phyloP scores from a whole-genome alignment of 2,113 vertebrate species.

The Scomber japonicus region DNA sequence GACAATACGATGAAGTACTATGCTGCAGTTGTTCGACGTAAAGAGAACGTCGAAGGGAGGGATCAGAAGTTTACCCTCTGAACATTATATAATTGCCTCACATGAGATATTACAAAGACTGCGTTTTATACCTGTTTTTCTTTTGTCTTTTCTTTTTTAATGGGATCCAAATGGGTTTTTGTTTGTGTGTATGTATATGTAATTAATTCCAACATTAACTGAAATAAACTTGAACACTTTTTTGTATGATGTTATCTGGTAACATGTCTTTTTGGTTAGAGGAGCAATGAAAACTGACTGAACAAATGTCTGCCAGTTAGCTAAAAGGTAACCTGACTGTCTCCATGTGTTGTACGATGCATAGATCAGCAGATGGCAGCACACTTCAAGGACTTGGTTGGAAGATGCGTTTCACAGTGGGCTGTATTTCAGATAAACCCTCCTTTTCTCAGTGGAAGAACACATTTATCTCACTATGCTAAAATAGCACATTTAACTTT shows the following conservation, averaged over 20 bases:
- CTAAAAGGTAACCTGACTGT: neutral
- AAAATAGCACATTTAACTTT: slow-evolving; percentile 24
- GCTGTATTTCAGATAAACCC: neutral
- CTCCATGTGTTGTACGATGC: neutral
- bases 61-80: slow-evolving; percentile 35
- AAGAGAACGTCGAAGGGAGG: slow-evolving; percentile 7
- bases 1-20: slow-evolving; percentile 82
- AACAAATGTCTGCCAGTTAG: neutral
- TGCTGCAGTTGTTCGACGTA: slow-evolving; percentile 83
- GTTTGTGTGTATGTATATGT: slow-evolving; percentile 61
- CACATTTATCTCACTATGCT: slow-evolving; percentile 2
- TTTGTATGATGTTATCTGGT: slow-evolving; percentile 32
- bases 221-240: slow-evolving; percentile 80
- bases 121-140: slow-evolving; percentile 59
- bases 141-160: slow-evolving; percentile 36
- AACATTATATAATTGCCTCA: slow-evolving; percentile 32
- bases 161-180: slow-evolving; percentile 34
- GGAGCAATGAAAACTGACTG: neutral
- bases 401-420: neutral
- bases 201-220: slow-evolving; percentile 47
- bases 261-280: neutral
- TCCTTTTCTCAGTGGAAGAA: neutral
- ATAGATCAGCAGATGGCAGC: slow-evolving; percentile 75
- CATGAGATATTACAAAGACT: slow-evolving; percentile 47
- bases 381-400: slow-evolving; percentile 36